Percentiles rank a stretch among this genome's conserved stretches.
Conservation (phyloP, 2,888 invertebrate species). For the Cynaeus angustus region DNA sequence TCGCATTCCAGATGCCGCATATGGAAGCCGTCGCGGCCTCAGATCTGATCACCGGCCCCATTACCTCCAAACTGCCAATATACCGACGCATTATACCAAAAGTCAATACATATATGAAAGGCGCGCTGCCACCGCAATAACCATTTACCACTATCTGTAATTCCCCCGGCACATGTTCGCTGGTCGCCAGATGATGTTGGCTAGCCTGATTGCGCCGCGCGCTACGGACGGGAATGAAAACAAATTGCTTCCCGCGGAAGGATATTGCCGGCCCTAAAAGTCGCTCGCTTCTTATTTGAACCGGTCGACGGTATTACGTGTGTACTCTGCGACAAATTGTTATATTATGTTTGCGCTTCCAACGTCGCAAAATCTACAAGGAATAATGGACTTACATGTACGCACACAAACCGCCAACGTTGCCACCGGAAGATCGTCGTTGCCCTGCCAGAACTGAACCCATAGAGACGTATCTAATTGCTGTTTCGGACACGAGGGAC, state of each 20-base stretch:
- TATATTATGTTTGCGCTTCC: slow-evolving; percentile 62
- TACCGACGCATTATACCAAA: slow-evolving; percentile 69
- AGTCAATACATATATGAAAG: slow-evolving; percentile 68
- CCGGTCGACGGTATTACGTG: slow-evolving; percentile 62
- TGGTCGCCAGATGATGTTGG: slow-evolving; percentile 67
- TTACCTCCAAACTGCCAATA: slow-evolving; percentile 69
- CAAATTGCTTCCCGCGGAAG: slow-evolving; percentile 70
- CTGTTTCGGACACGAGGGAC: slow-evolving; percentile 32
- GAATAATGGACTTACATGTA: slow-evolving; percentile 20
- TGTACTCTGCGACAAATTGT: slow-evolving; percentile 64
- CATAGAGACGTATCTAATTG: slow-evolving; percentile 41
- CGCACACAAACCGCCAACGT: slow-evolving; percentile 15
- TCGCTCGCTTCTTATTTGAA: slow-evolving; percentile 62
- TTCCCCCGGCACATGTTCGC: slow-evolving; percentile 68
- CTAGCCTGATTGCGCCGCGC: slow-evolving; percentile 58
- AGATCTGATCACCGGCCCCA: slow-evolving; percentile 64
- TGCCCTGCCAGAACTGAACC: slow-evolving; percentile 30
- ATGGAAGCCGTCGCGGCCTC: slow-evolving; percentile 58
- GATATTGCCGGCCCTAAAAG: slow-evolving; percentile 68
- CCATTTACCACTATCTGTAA: slow-evolving; percentile 70
- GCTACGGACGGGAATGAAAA: slow-evolving; percentile 68
- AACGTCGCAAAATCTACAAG: slow-evolving; percentile 22
- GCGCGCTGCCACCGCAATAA: slow-evolving; percentile 66
- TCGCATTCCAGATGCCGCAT: slow-evolving; percentile 62
- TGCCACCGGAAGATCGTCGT: slow-evolving; percentile 36